Conservation (phyloP, 2,888 invertebrate species). For the Geophilus truncorum region DNA sequence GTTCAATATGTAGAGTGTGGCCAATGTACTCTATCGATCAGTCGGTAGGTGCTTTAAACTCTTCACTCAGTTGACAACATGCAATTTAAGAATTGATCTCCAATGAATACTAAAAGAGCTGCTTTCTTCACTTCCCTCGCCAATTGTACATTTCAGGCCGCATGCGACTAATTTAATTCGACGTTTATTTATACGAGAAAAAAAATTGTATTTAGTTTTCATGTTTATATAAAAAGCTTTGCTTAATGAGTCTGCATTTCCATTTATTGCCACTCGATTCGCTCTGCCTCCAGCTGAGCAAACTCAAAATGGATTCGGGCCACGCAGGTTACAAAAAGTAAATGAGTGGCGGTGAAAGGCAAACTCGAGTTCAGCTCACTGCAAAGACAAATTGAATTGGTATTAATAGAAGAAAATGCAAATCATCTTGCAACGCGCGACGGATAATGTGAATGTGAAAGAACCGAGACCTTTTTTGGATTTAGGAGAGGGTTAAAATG, state of each 20-base stretch:
- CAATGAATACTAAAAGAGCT: neutral
- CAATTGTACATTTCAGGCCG: neutral
- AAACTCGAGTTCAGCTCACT: neutral
- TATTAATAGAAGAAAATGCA: too few relatives aligned
- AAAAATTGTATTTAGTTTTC: neutral
- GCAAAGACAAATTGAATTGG: too few relatives aligned
- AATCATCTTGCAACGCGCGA: too few relatives aligned
- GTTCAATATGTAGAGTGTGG: neutral
- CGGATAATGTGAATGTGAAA: too few relatives aligned
- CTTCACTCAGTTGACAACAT: neutral
- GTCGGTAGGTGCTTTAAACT: neutral
- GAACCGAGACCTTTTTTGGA: too few relatives aligned
- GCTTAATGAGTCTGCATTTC: too few relatives aligned
- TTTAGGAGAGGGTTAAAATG: too few relatives aligned
- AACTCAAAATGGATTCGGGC: neutral
- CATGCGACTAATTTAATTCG: neutral
- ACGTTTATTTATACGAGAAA: neutral
- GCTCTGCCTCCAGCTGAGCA: neutral
- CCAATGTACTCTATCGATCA: neutral
- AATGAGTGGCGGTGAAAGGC: neutral
- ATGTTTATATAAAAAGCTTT: neutral
- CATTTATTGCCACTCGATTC: neutral
- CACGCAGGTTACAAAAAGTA: too few relatives aligned
- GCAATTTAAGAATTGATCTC: slow-evolving; percentile 3
- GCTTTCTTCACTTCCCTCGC: neutral